A percentile compares a stretch with the other conserved stretches of the same genome.
Conservation (phyloP, 1,140 invertebrate genomes). For the Euwallacea similis region DNA sequence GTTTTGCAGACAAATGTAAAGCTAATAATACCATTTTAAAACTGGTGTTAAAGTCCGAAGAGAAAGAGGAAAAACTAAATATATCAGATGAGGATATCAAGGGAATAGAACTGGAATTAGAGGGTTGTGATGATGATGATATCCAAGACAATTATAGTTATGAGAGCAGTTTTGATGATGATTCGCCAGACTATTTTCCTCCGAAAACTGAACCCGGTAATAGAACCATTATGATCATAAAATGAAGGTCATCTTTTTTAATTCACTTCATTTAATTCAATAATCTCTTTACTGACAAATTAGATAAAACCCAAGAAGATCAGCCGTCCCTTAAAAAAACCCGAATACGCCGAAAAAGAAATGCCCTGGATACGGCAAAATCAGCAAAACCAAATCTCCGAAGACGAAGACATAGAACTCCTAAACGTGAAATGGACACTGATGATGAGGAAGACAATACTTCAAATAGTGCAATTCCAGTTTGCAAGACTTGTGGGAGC, state of each 20-base stretch:
- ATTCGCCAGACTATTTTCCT: constrained; percentile 18
- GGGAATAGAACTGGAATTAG: constrained; percentile 9
- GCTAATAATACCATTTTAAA: constrained; percentile 30
- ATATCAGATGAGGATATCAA: constrained; percentile 22
- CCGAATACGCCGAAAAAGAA: constrained; percentile 21
- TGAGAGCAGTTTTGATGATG: constrained; percentile 25
- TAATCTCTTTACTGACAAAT: background rate
- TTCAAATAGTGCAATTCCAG: constrained; percentile 32
- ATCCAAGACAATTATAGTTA: constrained; percentile 15
- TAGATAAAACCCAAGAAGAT: constrained; percentile 12
- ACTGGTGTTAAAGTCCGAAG: constrained; percentile 28
- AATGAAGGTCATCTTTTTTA: background rate
- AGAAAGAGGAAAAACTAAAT: constrained; percentile 18
- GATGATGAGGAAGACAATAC: constrained; percentile 28
- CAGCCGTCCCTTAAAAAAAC: constrained; percentile 24
- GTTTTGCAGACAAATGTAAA: constrained; percentile 37
- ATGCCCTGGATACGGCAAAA: constrained; percentile 6
- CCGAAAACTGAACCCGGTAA: constrained; percentile 4
- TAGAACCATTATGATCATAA: background rate
- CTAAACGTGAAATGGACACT: constrained; percentile 15
- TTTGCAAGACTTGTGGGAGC: constrained; percentile 32
- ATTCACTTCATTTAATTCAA: background rate
- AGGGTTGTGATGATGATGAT: constrained; percentile 4
- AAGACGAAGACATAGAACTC: constrained; percentile 22
- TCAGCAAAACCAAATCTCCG: constrained; percentile 1